These are phyloP conservation scores for Cliona cf. orientalis DNA, from an alignment of 37 sponge, comb jelly and placozoan species.

Conservation along the genomic window DNA sequence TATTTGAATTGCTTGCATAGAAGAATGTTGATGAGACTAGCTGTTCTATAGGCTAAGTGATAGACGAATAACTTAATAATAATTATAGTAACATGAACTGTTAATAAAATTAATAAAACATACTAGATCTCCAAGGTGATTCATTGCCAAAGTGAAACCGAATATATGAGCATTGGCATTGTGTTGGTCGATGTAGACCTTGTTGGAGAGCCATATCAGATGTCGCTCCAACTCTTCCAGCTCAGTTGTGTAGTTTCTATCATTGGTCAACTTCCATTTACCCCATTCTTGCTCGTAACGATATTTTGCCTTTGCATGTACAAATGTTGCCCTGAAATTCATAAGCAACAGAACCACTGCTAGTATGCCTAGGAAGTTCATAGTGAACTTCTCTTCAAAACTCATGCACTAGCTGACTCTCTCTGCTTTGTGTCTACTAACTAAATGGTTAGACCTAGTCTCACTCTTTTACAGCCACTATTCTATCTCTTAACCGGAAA, in stretches of 20 bases:
- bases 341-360: too few relatives aligned
- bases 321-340: too few relatives aligned
- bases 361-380: too few relatives aligned
- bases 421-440: too few relatives aligned
- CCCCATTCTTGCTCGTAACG: conserved; percentile 6
- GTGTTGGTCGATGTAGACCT: conserved; percentile 26
- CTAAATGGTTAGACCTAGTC: too few relatives aligned
- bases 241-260: conserved; percentile 30
- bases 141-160: conserved; percentile 46
- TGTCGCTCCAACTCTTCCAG: conserved; percentile 25
- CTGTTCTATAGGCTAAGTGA: too few relatives aligned
- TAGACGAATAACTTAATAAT: too few relatives aligned
- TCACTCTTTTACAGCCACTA: too few relatives aligned
- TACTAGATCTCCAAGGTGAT: conserved; percentile 50
- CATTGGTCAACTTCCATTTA: not conserved
- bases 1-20: not conserved
- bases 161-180: conserved; percentile 27
- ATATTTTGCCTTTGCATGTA: too few relatives aligned
- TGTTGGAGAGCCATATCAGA: conserved; percentile 34
- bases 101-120: not conserved
- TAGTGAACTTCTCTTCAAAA: too few relatives aligned
- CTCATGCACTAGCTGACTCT: too few relatives aligned
- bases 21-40: not conserved
- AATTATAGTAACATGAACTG: not conserved
- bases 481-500: too few relatives aligned